Evolutionary conservation across 2,888 invertebrate species (phyloP), one percentile per base, ranked within the genome.

Genomic region (Phyllotreta cruciferae): DNA sequence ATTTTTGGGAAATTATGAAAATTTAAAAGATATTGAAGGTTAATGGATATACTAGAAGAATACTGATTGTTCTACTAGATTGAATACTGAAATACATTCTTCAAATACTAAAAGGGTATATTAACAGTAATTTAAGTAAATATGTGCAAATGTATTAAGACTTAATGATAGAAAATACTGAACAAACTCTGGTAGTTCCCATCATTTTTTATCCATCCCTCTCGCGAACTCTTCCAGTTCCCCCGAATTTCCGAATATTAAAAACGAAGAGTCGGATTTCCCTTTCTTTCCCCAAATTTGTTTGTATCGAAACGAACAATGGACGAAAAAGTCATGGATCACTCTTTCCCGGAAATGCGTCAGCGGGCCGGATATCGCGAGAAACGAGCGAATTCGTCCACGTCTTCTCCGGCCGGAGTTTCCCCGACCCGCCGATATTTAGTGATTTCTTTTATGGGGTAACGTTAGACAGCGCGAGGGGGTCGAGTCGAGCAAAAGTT

Each of bases 311-410:
- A 60, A 42, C 52, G 54, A 52, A 69, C 69, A 69, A 69, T 66
- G 63, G 69, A 57, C 67, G 62, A 69, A 64, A 68, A 64, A 66
- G 69, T 70, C 63, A 70, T 68, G 69, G 66, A 69, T 69, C 67
- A 66, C 66, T 69, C 57, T 64, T 63, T 71, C 62, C 68, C 71
- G 74, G 74, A 74, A 71, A 70, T 74, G 74, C 74, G 74, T 74
- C 74, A 74, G 70, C 71, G 63, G 24, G 54, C 63, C 73, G 72
- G 73, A 73, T 69, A 67, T 69, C 67, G 62, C 67, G 67, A 70
- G 70, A 71, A 70, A 70, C 67, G 70, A 68, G 68, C 64, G 67
- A 69, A 70, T 60, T 60, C 60, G 58, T 62, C 53, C 54, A 57
- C 49, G 52, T 42, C 44, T 52, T 60, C 60, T 42, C 60, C 34